phyloP scores from a whole-genome alignment of 2,888 invertebrate genomes.

The Craniophora ligustri region DNA sequence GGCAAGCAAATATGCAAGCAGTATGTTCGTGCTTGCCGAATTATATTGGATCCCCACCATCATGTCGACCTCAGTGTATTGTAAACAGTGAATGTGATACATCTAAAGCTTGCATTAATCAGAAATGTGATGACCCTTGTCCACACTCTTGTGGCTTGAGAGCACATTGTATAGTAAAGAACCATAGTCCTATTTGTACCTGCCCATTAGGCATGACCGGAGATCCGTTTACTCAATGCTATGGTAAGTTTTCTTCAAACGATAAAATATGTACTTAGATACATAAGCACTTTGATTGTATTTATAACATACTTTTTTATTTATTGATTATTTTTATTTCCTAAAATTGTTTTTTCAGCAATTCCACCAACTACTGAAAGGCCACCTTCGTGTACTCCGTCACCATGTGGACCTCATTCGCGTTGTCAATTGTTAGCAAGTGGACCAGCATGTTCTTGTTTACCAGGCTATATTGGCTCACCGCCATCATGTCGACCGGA shows the following conservation, averaged over 20 bases:
- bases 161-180: slow-evolving; percentile 94
- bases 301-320: neutral
- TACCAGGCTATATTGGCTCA: slow-evolving; percentile 93
- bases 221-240: slow-evolving; percentile 95
- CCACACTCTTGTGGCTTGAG: slow-evolving; percentile 95
- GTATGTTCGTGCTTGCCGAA: slow-evolving; percentile 95
- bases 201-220: slow-evolving; percentile 95
- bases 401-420: slow-evolving; percentile 95
- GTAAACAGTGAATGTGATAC: slow-evolving; percentile 95
- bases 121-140: slow-evolving; percentile 96
- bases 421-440: slow-evolving; percentile 93
- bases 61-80: slow-evolving; percentile 95
- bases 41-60: slow-evolving; percentile 93
- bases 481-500: slow-evolving; percentile 94
- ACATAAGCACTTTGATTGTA: neutral
- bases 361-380: slow-evolving; percentile 87
- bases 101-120: slow-evolving; percentile 95
- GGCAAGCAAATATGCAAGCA: slow-evolving; percentile 93
- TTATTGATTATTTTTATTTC: too few species aligned
- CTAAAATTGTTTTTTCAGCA: slow-evolving; percentile 64
- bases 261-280: neutral
- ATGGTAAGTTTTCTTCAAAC: slow-evolving; percentile 87
- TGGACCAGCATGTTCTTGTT: slow-evolving; percentile 93
- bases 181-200: slow-evolving; percentile 96
- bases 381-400: slow-evolving; percentile 93